phyloP scores from a whole-genome alignment of 2,888 invertebrate species.

The Tetheella fluctuosa region DNA sequence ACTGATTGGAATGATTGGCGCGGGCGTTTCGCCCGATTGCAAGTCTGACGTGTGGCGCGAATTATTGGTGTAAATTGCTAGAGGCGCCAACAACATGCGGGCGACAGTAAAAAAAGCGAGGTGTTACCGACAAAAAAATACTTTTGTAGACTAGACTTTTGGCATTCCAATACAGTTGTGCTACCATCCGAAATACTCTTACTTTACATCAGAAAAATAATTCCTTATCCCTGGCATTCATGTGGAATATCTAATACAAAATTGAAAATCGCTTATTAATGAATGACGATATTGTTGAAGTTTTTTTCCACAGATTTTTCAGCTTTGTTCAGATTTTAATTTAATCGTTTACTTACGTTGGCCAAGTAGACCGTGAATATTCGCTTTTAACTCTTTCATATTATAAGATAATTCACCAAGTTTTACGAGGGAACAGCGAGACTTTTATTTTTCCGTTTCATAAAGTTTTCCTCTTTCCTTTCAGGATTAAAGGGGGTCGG shows the following conservation, averaged over 20 bases:
- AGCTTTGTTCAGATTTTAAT: constrained; percentile 5
- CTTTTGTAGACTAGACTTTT: neutral
- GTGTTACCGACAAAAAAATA: neutral
- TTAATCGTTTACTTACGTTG: neutral
- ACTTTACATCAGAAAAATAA: neutral
- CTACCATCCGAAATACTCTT: neutral
- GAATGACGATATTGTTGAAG: no score
- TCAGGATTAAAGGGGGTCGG: constrained; percentile 18
- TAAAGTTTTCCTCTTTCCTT: constrained; percentile 27
- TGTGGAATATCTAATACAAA: neutral
- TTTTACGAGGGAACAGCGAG: constrained; percentile 24
- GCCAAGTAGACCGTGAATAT: constrained; percentile 1
- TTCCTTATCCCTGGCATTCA: neutral
- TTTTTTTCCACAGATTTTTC: no score
- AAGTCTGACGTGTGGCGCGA: constrained; percentile 38
- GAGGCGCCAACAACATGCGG: neutral
- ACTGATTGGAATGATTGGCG: constrained; percentile 69
- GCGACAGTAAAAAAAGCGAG: constrained; percentile 2
- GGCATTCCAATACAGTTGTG: neutral
- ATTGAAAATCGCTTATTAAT: no score
- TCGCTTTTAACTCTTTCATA: constrained; percentile 5
- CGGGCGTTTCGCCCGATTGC: constrained; percentile 42
- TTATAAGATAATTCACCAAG: constrained; percentile 9
- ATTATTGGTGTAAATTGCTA: constrained; percentile 27
- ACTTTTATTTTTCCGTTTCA: constrained; percentile 30